Conservation (phyloP, 2,113 vertebrate species). For the Percopsis transmontana region DNA sequence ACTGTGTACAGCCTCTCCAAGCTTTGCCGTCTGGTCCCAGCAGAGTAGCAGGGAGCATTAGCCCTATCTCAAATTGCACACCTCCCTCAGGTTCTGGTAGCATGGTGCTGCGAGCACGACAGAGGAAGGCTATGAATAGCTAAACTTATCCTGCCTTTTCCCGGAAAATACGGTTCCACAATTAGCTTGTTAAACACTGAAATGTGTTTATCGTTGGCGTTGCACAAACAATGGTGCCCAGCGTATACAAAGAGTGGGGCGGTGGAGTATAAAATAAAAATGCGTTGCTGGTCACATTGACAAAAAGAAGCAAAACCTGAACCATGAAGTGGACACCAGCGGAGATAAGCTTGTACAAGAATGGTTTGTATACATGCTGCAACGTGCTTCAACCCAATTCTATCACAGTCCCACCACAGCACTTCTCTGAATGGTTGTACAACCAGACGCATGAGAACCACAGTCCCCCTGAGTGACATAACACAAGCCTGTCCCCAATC, state of each 20-base stretch:
- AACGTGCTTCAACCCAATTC: too few species aligned
- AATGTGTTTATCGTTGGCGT: conserved; percentile 48
- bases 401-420: too few species aligned
- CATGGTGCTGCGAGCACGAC: conserved; percentile 50
- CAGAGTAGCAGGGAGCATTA: conserved; percentile 68
- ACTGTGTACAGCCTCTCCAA: conserved; percentile 45
- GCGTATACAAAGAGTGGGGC: conserved; percentile 12
- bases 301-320: background rate
- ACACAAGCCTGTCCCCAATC: too few species aligned
- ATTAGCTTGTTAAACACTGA: conserved; percentile 55
- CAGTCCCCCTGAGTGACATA: too few species aligned
- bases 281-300: conserved; percentile 8
- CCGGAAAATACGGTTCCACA: conserved; percentile 52
- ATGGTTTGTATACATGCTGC: too few species aligned
- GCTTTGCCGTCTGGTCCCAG: conserved; percentile 34
- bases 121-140: conserved; percentile 73
- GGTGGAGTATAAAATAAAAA: conserved; percentile 5
- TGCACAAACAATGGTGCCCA: conserved; percentile 28
- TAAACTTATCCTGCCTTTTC: conserved; percentile 55
- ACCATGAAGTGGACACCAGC: background rate
- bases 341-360: background rate
- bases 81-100: conserved; percentile 42
- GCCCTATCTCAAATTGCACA: conserved; percentile 70
- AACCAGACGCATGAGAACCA: too few species aligned
- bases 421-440: too few species aligned